Evolutionary conservation across 2,888 invertebrate species (phyloP).

Genomic region (Luperina nickerlii): DNA sequence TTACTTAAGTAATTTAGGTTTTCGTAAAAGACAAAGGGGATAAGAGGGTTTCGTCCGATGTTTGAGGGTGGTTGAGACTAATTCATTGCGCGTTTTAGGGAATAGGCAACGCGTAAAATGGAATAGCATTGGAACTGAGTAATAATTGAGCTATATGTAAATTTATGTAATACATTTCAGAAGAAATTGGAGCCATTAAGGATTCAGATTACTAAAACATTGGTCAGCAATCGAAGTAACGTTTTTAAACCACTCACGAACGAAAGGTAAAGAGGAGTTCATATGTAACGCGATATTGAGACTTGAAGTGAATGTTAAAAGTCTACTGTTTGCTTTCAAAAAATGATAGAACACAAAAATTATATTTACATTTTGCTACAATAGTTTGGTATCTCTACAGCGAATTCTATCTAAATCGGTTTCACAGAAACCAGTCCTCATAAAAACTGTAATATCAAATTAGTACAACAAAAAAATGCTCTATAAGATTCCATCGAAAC

Average conservation of each 20-base stretch:
- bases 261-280: conserved; percentile 44
- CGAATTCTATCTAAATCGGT: not conserved
- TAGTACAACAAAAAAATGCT: conserved; percentile 12
- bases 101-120: conserved; percentile 57
- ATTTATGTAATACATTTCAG: conserved; percentile 65
- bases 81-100: conserved; percentile 67
- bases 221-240: conserved; percentile 44
- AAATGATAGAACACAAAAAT: conserved; percentile 24
- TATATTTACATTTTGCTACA: not conserved
- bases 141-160: conserved; percentile 64
- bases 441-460: conserved; percentile 22
- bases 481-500: conserved; percentile 8
- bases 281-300: conserved; percentile 42
- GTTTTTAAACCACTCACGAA: conserved; percentile 56
- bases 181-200: conserved; percentile 60
- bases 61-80: conserved; percentile 69
- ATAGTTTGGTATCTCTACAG: not conserved
- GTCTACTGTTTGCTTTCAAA: conserved; percentile 25
- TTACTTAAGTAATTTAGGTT: conserved; percentile 69
- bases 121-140: conserved; percentile 36
- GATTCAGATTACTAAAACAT: conserved; percentile 62
- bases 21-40: conserved; percentile 65
- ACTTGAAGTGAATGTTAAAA: conserved; percentile 30
- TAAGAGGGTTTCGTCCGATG: conserved; percentile 64
- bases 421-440: not conserved